These are phyloP conservation scores for Pyrgilauda ruficollis DNA, from an alignment of 2,113 vertebrate species.

Conservation along the genomic window DNA sequence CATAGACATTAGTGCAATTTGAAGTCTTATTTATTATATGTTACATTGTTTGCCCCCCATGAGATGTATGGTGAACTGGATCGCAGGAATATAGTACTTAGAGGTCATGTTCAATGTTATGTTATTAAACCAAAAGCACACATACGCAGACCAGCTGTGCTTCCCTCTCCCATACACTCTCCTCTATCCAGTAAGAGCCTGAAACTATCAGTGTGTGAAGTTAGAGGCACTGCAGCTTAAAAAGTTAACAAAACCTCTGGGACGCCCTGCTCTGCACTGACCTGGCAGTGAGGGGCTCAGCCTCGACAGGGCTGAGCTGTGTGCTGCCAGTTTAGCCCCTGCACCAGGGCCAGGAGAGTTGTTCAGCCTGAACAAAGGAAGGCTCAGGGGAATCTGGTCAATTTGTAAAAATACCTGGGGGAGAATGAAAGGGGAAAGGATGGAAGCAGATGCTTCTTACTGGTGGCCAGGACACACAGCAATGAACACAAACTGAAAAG, in stretches of 20 bases:
- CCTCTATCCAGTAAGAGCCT: not conserved
- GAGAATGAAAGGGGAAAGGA: not conserved
- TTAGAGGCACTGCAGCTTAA: not conserved
- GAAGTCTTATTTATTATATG: not conserved
- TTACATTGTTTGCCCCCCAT: not conserved
- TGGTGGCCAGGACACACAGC: no score
- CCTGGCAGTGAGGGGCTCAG: not conserved
- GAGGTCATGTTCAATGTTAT: rapidly evolving
- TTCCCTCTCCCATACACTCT: not conserved
- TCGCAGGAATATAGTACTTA: not conserved
- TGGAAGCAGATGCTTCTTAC: not conserved
- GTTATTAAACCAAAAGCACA: not conserved
- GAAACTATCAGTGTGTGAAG: not conserved
- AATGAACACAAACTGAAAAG: not conserved
- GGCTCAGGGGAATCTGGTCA: not conserved
- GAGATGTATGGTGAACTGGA: not conserved
- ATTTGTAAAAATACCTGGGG: not conserved
- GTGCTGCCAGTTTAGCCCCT: not conserved
- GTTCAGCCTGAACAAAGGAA: not conserved
- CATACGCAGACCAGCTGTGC: not conserved
- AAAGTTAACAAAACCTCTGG: not conserved
- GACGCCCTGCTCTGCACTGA: not conserved
- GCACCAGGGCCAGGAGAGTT: rapidly evolving
- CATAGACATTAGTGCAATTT: not conserved
- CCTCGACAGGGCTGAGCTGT: rapidly evolving